Base-by-base conservation (phyloP, 1,140 invertebrate genomes). In the Patella vulgata region DNA sequence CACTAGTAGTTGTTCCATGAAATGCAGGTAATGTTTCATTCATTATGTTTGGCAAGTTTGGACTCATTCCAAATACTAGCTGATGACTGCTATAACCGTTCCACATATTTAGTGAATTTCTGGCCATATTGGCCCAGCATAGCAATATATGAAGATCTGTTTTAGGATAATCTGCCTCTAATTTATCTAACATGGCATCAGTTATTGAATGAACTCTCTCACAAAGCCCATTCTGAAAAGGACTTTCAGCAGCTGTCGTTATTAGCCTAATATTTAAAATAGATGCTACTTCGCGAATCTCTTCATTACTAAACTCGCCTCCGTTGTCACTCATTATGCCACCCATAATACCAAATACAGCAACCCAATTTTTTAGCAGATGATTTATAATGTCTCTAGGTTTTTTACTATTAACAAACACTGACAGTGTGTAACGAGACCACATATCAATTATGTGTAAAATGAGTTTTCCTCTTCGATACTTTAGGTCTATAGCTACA, bases 31-130 rank as follows among this genome's bases (percentile, higher is more conserved):
- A 27, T 21, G 43, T 48, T 3, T 63, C 48, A 27, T 47, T 57
- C 51, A 63, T 52, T 6, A 58, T 46, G 19, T 56, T 57, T 14
- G 57, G 63, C 19, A 65, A 21, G 25, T 59, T 64, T 25, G 57
- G 57, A 30, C 58, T 65, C 31, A 39, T 44, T 36, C 61, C 56
- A 68, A 68, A 68, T n/a, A 68, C 66, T 23, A 64, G 30, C 31
- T 68, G 61, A 44, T 59, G 43, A 51, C 60, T 63, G 44, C 60
- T 59, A 31, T 46, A 65, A 28, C 63, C 67, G 61, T 65, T 44
- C 52, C 46, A 60, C 61, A 68, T 68, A 27, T 63, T 51, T 14
- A 68, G 44, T 21, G 27, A 36, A 55, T 64, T 63, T 17, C 51
- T 47, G 46, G 66, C 66, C 60, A 63, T 68, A 31, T 63, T 64